Percentiles rank a stretch among this genome's conserved stretches.
Conservation (phyloP, 2,113 vertebrate species). For the Ranitomeya imitator region DNA sequence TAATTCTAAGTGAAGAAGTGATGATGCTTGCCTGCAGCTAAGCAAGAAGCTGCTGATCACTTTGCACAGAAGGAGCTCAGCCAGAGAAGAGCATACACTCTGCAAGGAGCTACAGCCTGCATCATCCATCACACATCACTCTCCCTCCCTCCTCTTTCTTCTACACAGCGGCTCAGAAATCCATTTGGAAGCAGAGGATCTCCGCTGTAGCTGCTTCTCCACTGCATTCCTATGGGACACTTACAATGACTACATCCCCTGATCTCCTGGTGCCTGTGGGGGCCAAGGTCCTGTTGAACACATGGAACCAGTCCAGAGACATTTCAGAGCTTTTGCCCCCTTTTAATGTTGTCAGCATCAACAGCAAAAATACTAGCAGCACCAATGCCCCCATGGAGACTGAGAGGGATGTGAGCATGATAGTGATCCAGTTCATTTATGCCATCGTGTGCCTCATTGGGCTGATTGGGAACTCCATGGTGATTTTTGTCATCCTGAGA, state of each 20-base stretch:
- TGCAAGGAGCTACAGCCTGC: conserved; percentile 49
- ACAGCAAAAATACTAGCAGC: conserved; percentile 57
- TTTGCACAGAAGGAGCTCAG: conserved; percentile 47
- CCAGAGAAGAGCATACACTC: conserved; percentile 39
- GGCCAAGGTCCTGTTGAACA: conserved; percentile 41
- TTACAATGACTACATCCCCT: conserved; percentile 60
- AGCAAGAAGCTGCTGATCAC: conserved; percentile 50
- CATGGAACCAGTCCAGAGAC: conserved; percentile 38
- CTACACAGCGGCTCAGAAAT: conserved; percentile 18
- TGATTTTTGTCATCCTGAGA: conserved; percentile 79
- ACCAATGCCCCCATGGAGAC: conserved; percentile 30
- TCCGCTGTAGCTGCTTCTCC: conserved; percentile 16
- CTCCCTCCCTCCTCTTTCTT: conserved; percentile 41
- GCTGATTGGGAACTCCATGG: conserved; percentile 79
- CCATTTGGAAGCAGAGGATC: conserved; percentile 38
- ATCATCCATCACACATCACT: conserved; percentile 54
- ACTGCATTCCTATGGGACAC: conserved; percentile 59
- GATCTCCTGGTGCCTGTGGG: conserved; percentile 55
- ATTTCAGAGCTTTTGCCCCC: conserved; percentile 54
- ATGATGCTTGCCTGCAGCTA: conserved; percentile 43
- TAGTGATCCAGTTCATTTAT: conserved; percentile 81
- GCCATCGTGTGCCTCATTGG: conserved; percentile 75
- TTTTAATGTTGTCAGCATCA: conserved; percentile 35
- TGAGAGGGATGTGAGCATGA: conserved; percentile 62
- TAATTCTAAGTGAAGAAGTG: conserved; percentile 9